Percentiles rank a stretch among this genome's conserved stretches.
phyloP scores from a whole-genome alignment of 2,113 vertebrate genomes.

The Aix galericulata region DNA sequence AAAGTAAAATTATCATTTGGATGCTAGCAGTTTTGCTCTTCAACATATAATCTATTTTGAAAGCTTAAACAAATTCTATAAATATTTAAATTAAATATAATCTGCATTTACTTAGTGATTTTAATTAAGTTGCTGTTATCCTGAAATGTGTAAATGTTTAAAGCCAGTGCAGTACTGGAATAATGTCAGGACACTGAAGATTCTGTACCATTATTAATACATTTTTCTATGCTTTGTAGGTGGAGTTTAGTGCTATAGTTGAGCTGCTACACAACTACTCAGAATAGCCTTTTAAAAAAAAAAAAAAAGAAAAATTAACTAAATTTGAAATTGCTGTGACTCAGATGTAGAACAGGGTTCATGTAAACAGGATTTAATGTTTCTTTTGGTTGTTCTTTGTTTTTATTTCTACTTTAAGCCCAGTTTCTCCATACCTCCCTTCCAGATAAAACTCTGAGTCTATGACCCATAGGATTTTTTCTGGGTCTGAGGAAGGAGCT shows the following conservation, averaged over 20 bases:
- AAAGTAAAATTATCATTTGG: conserved; percentile 31
- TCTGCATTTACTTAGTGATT: conserved; percentile 13
- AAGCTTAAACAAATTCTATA: conserved; percentile 33
- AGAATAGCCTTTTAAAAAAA: neutral
- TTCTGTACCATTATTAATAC: neutral
- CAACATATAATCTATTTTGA: neutral
- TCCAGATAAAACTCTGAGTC: neutral
- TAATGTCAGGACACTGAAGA: neutral
- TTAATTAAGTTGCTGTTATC: conserved; percentile 39
- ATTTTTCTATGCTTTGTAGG: neutral
- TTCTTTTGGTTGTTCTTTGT: neutral
- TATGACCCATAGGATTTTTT: neutral
- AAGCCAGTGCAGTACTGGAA: neutral
- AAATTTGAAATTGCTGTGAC: neutral
- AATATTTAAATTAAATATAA: conserved; percentile 58
- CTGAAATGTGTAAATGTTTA: neutral
- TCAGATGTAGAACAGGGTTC: neutral
- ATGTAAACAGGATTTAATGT: too few species aligned
- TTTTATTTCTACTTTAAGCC: neutral
- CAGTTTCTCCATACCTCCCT: neutral
- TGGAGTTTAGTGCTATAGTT: neutral
- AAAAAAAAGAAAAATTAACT: neutral
- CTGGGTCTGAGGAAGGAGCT: neutral
- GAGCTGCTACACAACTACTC: neutral
- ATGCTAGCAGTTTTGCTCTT: neutral